Percentiles rank a stretch among this genome's conserved stretches.
Evolutionary conservation across 2,888 invertebrate species (phyloP).

Genomic region (Amorpha juglandis): DNA sequence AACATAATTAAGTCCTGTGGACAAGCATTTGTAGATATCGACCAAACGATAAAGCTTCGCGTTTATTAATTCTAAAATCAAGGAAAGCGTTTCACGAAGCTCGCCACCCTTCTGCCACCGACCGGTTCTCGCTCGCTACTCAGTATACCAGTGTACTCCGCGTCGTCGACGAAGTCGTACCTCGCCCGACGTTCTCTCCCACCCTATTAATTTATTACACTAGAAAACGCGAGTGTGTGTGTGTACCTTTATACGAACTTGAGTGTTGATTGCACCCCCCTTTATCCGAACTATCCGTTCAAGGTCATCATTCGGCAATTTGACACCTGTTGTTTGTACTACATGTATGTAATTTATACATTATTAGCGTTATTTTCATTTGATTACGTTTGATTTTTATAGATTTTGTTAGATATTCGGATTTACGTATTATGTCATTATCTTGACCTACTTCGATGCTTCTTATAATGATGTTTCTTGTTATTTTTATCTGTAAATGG

Average conservation of each 20-base stretch:
- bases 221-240: conserved; percentile 71
- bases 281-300: conserved; percentile 55
- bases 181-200: conserved; percentile 43
- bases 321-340: conserved; percentile 76
- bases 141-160: conserved; percentile 75
- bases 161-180: conserved; percentile 56
- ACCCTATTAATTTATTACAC: conserved; percentile 52
- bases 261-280: conserved; percentile 57
- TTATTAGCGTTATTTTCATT: conserved; percentile 38
- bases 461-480: background rate
- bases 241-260: conserved; percentile 57
- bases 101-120: conserved; percentile 67
- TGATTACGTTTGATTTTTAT: background rate
- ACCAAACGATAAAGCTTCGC: conserved; percentile 8
- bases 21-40: background rate
- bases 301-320: conserved; percentile 69
- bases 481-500: background rate
- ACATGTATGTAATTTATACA: conserved; percentile 61
- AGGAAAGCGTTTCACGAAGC: conserved; percentile 49
- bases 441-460: background rate
- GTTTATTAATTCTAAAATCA: conserved; percentile 27
- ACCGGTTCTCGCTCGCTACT: conserved; percentile 56
- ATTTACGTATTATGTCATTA: background rate
- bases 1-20: background rate
- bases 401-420: background rate